Evolutionary conservation across 2,888 invertebrate species (phyloP).

Genomic region (Cantharis lateralis): DNA sequence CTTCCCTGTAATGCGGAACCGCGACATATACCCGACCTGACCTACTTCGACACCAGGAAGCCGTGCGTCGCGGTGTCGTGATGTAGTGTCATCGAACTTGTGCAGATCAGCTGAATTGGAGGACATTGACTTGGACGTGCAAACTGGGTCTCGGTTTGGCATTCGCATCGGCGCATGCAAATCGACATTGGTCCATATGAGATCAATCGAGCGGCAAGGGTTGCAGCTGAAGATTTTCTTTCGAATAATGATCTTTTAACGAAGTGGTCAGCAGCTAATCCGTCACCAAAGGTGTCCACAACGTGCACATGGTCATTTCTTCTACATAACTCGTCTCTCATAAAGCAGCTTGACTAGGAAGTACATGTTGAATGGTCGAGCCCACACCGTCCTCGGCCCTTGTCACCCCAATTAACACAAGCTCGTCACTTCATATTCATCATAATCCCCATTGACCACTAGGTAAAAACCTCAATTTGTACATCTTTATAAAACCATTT

Average conservation of each 20-base stretch:
- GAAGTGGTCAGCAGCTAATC: conserved; percentile 38
- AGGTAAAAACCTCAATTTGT: conserved; percentile 40
- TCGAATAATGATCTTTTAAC: conserved; percentile 30
- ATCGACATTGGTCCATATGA: conserved; percentile 30
- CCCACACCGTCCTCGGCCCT: conserved; percentile 42
- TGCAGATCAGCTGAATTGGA: conserved; percentile 48
- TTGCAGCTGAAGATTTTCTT: conserved; percentile 35
- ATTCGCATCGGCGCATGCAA: conserved; percentile 37
- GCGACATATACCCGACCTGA: conserved; percentile 50
- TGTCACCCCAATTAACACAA: conserved; percentile 54
- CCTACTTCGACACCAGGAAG: conserved; percentile 52
- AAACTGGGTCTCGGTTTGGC: conserved; percentile 50
- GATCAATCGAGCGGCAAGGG: conserved; percentile 36
- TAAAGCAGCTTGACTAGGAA: conserved; percentile 37
- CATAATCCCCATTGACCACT: conserved; percentile 45
- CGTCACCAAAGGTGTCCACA: conserved; percentile 36
- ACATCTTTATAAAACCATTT: conserved; percentile 52
- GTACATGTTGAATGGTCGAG: conserved; percentile 32
- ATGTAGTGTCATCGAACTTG: conserved; percentile 48
- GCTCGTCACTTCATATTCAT: conserved; percentile 48
- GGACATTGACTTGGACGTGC: conserved; percentile 47
- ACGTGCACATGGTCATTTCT: conserved; percentile 35
- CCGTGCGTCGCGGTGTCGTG: conserved; percentile 49
- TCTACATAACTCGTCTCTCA: conserved; percentile 33
- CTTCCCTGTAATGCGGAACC: conserved; percentile 37